Evolutionary conservation across 2,888 invertebrate genomes (phyloP), one percentile per base, ranked within the genome.

Genomic region (Habrosyne pyritoides): DNA sequence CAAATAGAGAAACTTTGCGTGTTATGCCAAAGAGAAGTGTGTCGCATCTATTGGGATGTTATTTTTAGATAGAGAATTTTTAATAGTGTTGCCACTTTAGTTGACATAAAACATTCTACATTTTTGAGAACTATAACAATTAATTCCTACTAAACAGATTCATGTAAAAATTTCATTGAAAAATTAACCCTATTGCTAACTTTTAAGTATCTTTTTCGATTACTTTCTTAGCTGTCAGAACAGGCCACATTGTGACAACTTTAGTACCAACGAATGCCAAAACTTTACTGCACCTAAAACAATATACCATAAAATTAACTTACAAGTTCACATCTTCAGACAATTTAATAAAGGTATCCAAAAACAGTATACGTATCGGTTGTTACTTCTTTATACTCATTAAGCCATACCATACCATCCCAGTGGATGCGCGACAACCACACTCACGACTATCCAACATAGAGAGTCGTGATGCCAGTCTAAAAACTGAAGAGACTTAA

Each of bases 401-500:
- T 28, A 28, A 14, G 12, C 21, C 14, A 30, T 18, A 21, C 10
- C 14, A 18, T 28, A 30, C 10, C 10, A 50, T 30, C 50, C 21
- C 8, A 8, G 2, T 53, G 42, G n/a, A 21, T 56, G 57, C n/a
- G 21, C 7, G 53, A 36, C 53, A 53, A 28, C 14, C 10, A 14
- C 47, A 46, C 24, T 33, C 56, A 48, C 52, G 55, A 53, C 53
- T 53, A 52, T 26, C 47, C 53, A 30, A 55, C 47, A 24, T 52
- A n/a, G 18, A 18, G 24, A 52, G 55, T 49, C 55, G 57, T 52
- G 71, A 74, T 69, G 75, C 70, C 69, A 67, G 71, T 75, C 86
- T 88, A 89, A 90, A 90, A 91, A 91, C 86, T 86, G 79, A 79
- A 82, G 80, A 69, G 86, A 81, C 89, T 91, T 91, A 91, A 91